Percentiles rank a stretch among this genome's conserved stretches.
Evolutionary conservation across 2,113 vertebrate species (phyloP).

Genomic region (Climacteris rufus): DNA sequence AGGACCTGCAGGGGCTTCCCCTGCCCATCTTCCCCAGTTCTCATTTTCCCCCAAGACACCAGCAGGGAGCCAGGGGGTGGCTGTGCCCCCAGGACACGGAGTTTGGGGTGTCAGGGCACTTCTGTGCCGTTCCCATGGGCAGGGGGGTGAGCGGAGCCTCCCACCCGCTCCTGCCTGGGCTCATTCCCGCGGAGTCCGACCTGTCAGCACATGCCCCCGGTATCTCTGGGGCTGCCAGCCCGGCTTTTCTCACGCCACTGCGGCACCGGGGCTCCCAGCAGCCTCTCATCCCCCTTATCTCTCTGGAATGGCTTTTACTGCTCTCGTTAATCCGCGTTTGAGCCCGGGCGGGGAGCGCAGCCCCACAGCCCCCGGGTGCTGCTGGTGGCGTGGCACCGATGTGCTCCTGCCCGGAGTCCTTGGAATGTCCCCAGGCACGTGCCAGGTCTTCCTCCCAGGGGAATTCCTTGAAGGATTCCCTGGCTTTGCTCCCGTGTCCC

Average conservation of each 20-base stretch:
- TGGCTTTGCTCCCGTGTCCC: background rate
- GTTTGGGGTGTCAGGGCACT: background rate
- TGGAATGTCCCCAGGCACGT: background rate
- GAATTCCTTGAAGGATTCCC: background rate
- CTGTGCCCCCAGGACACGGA: rapidly evolving
- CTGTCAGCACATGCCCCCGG: background rate
- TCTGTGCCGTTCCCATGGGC: background rate
- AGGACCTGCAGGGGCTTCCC: background rate
- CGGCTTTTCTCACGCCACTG: slow-evolving; percentile 2
- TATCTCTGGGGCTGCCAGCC: background rate
- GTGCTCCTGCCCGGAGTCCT: background rate
- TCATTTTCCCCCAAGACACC: background rate
- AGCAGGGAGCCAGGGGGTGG: background rate
- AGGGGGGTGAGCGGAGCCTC: background rate
- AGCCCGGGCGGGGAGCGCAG: background rate
- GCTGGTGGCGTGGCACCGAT: rapidly evolving
- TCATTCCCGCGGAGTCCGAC: rapidly evolving
- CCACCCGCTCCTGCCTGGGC: background rate
- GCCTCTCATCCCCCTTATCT: slow-evolving; percentile 38
- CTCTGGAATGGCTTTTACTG: background rate
- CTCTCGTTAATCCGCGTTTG: background rate
- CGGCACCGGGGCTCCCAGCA: background rate
- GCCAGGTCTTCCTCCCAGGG: background rate
- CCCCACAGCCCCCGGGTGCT: background rate
- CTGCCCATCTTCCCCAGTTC: background rate